Evolutionary conservation across 2,888 invertebrate species (phyloP), one percentile per base, ranked within the genome.

Genomic region (Herminia tarsipennalis): DNA sequence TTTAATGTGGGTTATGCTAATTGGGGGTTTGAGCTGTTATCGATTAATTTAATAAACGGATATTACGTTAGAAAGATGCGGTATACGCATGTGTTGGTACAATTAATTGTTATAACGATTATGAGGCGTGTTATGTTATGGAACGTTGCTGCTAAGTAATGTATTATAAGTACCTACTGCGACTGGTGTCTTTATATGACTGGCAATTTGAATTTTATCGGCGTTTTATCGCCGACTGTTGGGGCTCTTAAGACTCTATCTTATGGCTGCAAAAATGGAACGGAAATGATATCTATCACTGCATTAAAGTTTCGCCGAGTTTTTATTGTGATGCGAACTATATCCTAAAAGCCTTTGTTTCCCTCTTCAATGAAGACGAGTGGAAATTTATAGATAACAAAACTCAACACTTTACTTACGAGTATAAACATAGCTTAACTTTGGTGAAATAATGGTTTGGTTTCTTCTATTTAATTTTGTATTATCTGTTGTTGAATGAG

Each of bases 171-270:
- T 28, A 21, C n/a, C n/a, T n/a, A n/a, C 21, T 27, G 5, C 33
- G 34, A 34, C 38, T 27, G 13, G n/a, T 33, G 34, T 10, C 34
- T 34, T 45, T 45, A 38, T 44, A 39, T 29, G 34, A 24, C 28
- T 9, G 29, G 27, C 39, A 17, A 35, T 45, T 39, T 39, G 20
- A 45, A 45, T 45, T 39, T 39, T 39, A 45, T 39, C 35, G 33
- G 14, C 29, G 17, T 34, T 45, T 38, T 39, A 38, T 35, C 17
- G 24, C 18, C 10, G 10, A 18, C 9, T 45, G 39, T 29, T 22
- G 4, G 32, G 20, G n/a, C 13, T 22, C 20, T 32, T 34, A n/a
- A 21, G 29, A 14, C 17, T 12, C 25, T 41, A 17, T 17, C 28
- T 27, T 16, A 27, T 34, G 21, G 22, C 22, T 20, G 27, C 21